Conservation (phyloP, 2,113 vertebrate species). For the Entelurus aequoreus region DNA sequence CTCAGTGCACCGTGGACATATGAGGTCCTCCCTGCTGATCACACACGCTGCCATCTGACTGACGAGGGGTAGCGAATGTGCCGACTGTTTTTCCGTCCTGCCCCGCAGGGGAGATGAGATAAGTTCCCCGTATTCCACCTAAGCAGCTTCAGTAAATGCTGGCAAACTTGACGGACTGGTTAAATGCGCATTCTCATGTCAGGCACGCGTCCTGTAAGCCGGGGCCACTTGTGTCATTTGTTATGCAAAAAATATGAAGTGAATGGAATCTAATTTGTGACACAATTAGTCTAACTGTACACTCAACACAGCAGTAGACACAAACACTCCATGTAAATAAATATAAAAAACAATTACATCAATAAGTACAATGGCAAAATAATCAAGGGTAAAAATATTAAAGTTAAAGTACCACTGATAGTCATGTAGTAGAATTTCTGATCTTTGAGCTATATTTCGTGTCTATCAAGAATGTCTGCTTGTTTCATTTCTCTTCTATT, state of each 20-base stretch:
- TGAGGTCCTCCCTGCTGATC: slow-evolving; percentile 29
- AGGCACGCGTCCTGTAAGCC: not conserved
- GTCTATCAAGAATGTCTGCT: too few species aligned
- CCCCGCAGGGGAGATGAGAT: not conserved
- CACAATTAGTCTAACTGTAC: too few species aligned
- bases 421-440: too few species aligned
- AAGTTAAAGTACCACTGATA: too few species aligned
- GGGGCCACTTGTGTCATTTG: not conserved
- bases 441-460: too few species aligned
- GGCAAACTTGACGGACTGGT: slow-evolving; percentile 49
- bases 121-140: not conserved
- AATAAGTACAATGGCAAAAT: too few species aligned
- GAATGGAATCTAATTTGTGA: too few species aligned
- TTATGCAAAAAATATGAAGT: not conserved
- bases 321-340: too few species aligned
- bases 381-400: too few species aligned
- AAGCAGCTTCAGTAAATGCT: slow-evolving; percentile 8
- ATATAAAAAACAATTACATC: too few species aligned
- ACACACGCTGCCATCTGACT: slow-evolving; percentile 20
- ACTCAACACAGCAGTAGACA: too few species aligned
- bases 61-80: not conserved
- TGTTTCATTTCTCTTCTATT: too few species aligned
- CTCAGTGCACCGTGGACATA: slow-evolving; percentile 53
- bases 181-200: not conserved
- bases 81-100: not conserved